Base-by-base conservation (phyloP, 2,888 invertebrate species). In the Mythimna albipuncta region DNA sequence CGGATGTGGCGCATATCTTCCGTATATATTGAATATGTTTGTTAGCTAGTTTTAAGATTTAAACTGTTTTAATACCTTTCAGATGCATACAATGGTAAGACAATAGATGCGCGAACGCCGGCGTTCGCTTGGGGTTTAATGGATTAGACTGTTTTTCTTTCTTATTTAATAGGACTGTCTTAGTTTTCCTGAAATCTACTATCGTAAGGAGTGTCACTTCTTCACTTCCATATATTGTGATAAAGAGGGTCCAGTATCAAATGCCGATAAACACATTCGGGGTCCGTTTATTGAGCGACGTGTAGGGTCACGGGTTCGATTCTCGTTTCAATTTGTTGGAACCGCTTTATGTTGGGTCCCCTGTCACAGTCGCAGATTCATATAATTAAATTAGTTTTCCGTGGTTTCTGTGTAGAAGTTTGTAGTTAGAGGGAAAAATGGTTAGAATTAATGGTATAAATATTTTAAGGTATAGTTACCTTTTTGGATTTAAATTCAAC, bases 211-310 rank as follows among this genome's bases (percentile, higher is more conserved):
- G 57, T 65, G 16, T 1, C 13, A 26, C 69, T 77, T 75, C 62
- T 79, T 6, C 2, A 9, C 26, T 57, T 44, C 44, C 9, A 55
- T 75, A 1, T 10, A 38, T 13, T 52, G 44, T 32, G 54, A 7
- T 19, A 58, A 35, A 47, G 26, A 75, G 76, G 80, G 84, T 79
- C 86, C 79, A 77, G 83, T 84, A 83, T 85, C 81, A 88, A 91
- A 90, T 89, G 89, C 89, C 89, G 91, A 92, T 92, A 91, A 92
- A 92, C 89, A 91, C 90, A 90, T 91, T 86, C 85, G 79, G 84
- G 83, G 84, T 84, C 82, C 84, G 81, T 85, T 86, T 88, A 88
- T 89, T 87, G 87, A 89, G 87, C 80, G 86, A 85, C 87, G 82
- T 82, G 72, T 57, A 81, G 85, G 88, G 88, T 86, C 88, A 84